Conservation (phyloP, 2,797 vertebrate species). For the Dendrocincla tyrannina region DNA sequence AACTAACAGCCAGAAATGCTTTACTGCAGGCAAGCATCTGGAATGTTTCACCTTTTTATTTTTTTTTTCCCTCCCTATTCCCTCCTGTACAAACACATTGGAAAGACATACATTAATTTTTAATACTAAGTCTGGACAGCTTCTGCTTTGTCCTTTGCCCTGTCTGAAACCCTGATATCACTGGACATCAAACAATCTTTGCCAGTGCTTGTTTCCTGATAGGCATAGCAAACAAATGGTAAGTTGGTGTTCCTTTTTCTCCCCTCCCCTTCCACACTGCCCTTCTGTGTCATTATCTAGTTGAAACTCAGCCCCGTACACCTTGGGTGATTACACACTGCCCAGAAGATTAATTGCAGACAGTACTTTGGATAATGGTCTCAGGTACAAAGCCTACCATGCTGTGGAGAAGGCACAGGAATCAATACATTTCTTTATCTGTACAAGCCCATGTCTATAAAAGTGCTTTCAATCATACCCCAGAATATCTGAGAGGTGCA, state of each 20-base stretch:
- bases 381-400: slow-evolving; percentile 44
- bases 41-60: slow-evolving; percentile 77
- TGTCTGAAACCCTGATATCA: neutral
- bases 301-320: slow-evolving; percentile 44
- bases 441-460: slow-evolving; percentile 8
- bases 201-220: neutral
- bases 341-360: slow-evolving; percentile 76
- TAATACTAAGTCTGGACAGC: slow-evolving; percentile 28
- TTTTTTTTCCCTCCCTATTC: neutral
- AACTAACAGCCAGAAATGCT: slow-evolving; percentile 84
- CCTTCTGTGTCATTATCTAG: slow-evolving; percentile 1
- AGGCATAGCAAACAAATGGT: neutral
- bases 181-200: neutral
- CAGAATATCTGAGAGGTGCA: neutral
- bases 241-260: neutral
- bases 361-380: slow-evolving; percentile 69
- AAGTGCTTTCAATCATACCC: slow-evolving; percentile 45
- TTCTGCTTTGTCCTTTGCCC: slow-evolving; percentile 2
- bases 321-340: slow-evolving; percentile 61
- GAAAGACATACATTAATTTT: slow-evolving; percentile 72
- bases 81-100: slow-evolving; percentile 65
- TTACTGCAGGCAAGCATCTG: slow-evolving; percentile 81
- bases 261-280: neutral
- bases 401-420: neutral
- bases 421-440: slow-evolving; percentile 65